These are phyloP conservation scores for Liopterus haemorrhoidalis DNA, from an alignment of 2,888 invertebrate genomes.

Conservation along the genomic window DNA sequence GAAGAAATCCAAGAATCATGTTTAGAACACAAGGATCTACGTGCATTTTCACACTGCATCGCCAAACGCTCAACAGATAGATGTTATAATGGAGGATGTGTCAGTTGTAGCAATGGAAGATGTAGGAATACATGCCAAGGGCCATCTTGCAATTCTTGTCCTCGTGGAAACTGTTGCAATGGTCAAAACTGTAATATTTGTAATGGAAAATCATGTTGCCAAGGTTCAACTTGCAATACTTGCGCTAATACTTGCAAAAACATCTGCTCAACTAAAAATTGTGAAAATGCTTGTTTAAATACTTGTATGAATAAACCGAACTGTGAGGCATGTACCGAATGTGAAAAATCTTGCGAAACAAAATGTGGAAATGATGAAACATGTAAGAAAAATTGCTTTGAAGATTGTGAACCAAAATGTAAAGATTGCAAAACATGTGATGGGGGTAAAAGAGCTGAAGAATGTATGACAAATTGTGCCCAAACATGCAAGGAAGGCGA, in stretches of 20 bases:
- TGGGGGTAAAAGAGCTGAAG: too few species aligned
- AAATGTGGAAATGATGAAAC: too few species aligned
- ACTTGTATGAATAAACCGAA: too few species aligned
- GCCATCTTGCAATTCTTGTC: conserved; percentile 21
- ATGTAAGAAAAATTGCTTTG: too few species aligned
- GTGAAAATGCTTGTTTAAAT: too few species aligned
- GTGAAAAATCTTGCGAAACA: too few species aligned
- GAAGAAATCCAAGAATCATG: conserved; percentile 13
- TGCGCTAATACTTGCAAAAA: conserved; percentile 14
- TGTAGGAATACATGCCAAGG: conserved; percentile 22
- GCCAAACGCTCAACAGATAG: conserved; percentile 9
- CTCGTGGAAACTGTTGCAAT: conserved; percentile 23
- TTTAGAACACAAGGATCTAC: conserved; percentile 10
- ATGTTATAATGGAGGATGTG: conserved; percentile 14
- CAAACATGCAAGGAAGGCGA: too few species aligned
- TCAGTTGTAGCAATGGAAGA: conserved; percentile 10
- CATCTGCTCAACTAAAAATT: conserved; percentile 9
- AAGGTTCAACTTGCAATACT: conserved; percentile 3
- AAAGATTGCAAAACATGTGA: too few species aligned
- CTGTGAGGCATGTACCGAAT: too few species aligned
- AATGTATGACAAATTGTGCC: too few species aligned
- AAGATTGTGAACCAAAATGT: too few species aligned
- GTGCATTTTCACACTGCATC: conserved; percentile 13
- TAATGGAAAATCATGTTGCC: background rate
- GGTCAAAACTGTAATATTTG: conserved; percentile 26